Base-by-base conservation (phyloP, 2,113 vertebrate species). In the Corynorhinus townsendii region DNA sequence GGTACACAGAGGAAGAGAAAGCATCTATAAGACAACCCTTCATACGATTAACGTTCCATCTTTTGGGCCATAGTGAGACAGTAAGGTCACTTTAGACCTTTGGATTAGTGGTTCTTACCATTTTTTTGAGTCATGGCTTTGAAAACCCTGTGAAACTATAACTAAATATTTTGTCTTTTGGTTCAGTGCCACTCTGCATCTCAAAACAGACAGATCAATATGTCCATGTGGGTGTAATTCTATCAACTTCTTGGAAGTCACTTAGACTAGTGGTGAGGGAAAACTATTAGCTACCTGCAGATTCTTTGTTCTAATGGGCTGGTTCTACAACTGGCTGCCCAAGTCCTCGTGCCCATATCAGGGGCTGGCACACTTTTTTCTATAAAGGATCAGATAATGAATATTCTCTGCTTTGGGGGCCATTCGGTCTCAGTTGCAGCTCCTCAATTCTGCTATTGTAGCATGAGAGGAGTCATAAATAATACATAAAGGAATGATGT, bases 401-500 rank as follows among this genome's bases (percentile, higher is more conserved):
- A 45, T 22, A 40, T 68, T 16, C 17, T 49, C 5, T 16, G 71
- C 49, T 75, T 28, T 77, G n/a, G 26, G 83, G 30, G 22, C 17
- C n/a, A 20, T 35, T 7, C 35, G 16, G 3, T 83, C 54, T 88
- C 1, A 0, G 8, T 20, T 1, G 1, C 3, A 45, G 49, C n/a
- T 64, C 20, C 17, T 49, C 35, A 81, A 24, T 35, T 52, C 45
- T 35, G 28, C 47, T 30, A 47, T 3, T 35, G 16, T 3, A 75
- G 11, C 56, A 69, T 0, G 7, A 66, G n/a, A 84, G 45, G 4
- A 47, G 15, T n/a, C 38, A 83, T 47, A 45, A 85, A 30, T 16
- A 69, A 80, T 4, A 62, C 33, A 43, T 35, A 49, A 35, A 22
- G 0, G 26, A n/a, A 59, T 2, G 16, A 20, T 26, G n/a, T 43